phyloP scores from a whole-genome alignment of 2,888 invertebrate genomes.

The Mystacides longicornis region DNA sequence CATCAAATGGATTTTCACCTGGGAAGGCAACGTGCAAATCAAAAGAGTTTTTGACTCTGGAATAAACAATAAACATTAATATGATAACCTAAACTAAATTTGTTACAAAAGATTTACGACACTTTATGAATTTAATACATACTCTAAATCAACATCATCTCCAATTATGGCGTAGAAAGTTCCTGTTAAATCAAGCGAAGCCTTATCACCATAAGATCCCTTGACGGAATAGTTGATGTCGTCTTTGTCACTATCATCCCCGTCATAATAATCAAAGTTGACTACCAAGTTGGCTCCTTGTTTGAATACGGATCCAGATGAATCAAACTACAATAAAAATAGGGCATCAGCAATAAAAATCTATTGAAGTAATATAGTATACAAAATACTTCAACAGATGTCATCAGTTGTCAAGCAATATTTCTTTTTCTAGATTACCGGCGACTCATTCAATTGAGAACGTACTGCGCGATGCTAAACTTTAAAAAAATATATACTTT shows the following conservation, averaged over 20 bases:
- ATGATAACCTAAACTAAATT: neutral
- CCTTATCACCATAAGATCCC: constrained; percentile 42
- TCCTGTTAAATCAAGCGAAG: constrained; percentile 39
- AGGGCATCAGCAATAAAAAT: too few species aligned
- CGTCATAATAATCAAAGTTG: constrained; percentile 6
- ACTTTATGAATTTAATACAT: neutral
- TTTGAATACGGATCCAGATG: constrained; percentile 30
- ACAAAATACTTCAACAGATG: too few species aligned
- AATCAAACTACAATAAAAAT: constrained; percentile 28
- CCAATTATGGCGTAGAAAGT: constrained; percentile 34
- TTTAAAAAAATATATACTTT: too few species aligned
- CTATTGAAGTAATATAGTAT: too few species aligned
- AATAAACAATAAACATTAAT: neutral
- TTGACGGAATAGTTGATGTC: constrained; percentile 38
- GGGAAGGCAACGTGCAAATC: constrained; percentile 47
- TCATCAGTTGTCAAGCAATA: too few species aligned
- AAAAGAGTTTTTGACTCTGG: constrained; percentile 15
- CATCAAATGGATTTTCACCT: constrained; percentile 49
- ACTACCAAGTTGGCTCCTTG: neutral
- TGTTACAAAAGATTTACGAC: neutral
- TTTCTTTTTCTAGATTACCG: too few species aligned
- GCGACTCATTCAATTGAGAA: too few species aligned
- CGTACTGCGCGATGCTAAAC: too few species aligned
- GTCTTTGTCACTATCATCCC: constrained; percentile 29
- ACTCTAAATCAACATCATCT: constrained; percentile 23